Conservation (phyloP, 2,113 vertebrate genomes). For the Centrocercus urophasianus region DNA sequence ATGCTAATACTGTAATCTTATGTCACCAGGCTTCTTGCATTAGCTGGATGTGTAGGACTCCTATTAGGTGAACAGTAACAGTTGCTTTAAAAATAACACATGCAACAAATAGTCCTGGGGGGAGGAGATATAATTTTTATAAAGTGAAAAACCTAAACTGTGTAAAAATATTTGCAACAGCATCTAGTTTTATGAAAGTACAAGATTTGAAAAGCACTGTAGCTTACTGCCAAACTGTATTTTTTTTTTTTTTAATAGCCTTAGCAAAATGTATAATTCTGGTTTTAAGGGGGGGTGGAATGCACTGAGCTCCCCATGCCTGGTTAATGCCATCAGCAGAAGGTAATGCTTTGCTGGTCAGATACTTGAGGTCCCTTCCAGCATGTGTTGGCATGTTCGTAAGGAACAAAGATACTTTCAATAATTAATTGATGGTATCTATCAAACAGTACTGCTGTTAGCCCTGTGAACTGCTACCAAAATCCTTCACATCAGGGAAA, state of each 20-base stretch:
- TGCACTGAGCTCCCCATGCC: neutral
- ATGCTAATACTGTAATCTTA: constrained; percentile 57
- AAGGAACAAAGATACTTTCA: neutral
- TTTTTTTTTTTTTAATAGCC: neutral
- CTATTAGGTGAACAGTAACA: constrained; percentile 39
- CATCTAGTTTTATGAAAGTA: neutral
- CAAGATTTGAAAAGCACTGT: neutral
- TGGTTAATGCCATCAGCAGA: neutral
- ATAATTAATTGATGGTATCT: neutral
- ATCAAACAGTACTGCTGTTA: neutral
- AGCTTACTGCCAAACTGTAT: neutral
- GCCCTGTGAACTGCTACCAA: neutral
- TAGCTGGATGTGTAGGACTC: constrained; percentile 28
- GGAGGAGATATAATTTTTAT: neutral
- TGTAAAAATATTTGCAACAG: neutral
- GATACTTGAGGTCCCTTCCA: neutral
- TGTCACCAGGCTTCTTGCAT: constrained; percentile 36
- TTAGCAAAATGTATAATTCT: neutral
- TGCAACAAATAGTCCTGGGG: neutral
- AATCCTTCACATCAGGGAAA: accelerated
- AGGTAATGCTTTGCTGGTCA: neutral
- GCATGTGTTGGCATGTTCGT: accelerated
- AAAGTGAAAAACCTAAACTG: neutral
- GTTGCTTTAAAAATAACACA: constrained; percentile 37
- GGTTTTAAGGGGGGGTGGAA: neutral